phyloP scores from a whole-genome alignment of 1,140 invertebrate genomes.

The Drosophila kanapiae region DNA sequence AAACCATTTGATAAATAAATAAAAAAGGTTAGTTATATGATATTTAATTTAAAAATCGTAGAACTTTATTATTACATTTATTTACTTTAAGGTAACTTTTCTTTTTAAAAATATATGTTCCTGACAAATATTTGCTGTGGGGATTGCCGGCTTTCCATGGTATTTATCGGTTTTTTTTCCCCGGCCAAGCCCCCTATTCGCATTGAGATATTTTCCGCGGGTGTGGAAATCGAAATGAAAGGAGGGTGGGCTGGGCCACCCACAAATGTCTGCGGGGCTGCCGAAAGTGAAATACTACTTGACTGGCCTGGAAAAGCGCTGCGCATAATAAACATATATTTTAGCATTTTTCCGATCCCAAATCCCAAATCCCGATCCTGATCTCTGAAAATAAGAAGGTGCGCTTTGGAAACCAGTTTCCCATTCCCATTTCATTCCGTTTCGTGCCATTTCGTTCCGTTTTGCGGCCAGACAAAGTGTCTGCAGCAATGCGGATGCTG shows the following conservation, averaged over 20 bases:
- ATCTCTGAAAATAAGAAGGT: background rate
- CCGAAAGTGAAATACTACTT: constrained; percentile 62
- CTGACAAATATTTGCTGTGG: background rate
- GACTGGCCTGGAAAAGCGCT: constrained; percentile 35
- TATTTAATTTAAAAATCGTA: too few species aligned
- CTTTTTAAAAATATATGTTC: background rate
- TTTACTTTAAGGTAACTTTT: too few species aligned
- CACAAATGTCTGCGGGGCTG: constrained; percentile 35
- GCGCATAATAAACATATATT: constrained; percentile 49
- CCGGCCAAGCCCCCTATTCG: constrained; percentile 12
- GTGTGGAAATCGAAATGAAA: background rate
- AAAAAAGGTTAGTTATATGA: too few species aligned
- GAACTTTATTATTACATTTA: too few species aligned
- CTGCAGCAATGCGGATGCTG: constrained; percentile 34
- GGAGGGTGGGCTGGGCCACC: constrained; percentile 16
- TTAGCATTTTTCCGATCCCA: constrained; percentile 15
- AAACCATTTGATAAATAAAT: too few species aligned
- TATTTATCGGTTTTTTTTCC: constrained; percentile 8
- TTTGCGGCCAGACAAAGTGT: constrained; percentile 22
- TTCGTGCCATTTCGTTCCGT: constrained; percentile 24
- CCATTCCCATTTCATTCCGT: constrained; percentile 16
- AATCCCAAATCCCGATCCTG: background rate
- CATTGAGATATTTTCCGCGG: constrained; percentile 13
- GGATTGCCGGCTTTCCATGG: background rate
- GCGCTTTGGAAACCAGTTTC: constrained; percentile 25